phyloP scores from a whole-genome alignment of 2,888 invertebrate genomes.

The Iselma pallidipennis region DNA sequence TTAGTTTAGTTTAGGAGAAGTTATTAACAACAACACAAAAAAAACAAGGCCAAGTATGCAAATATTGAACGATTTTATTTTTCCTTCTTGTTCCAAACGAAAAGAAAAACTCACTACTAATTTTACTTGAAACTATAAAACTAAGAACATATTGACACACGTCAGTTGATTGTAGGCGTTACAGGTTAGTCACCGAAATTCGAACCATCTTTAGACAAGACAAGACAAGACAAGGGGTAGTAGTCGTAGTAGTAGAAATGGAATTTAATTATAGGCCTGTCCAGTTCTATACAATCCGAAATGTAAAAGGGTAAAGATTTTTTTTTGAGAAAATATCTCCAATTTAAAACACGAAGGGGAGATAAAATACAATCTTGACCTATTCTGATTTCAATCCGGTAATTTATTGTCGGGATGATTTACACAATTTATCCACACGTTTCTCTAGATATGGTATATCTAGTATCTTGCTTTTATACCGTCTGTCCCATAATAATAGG shows the following conservation, averaged over 20 bases:
- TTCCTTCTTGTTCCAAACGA: neutral
- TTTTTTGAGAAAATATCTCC: neutral
- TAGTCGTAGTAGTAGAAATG: too few relatives aligned
- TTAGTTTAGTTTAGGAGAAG: too few relatives aligned
- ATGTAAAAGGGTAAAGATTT: neutral
- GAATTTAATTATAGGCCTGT: too few relatives aligned
- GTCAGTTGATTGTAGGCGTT: neutral
- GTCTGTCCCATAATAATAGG: neutral
- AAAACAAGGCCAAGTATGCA: neutral
- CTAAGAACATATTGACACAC: neutral
- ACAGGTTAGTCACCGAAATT: neutral
- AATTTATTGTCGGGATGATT: neutral
- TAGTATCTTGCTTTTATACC: neutral
- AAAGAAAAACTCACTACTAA: neutral
- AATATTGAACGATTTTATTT: neutral
- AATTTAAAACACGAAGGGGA: neutral
- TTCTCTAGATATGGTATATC: neutral
- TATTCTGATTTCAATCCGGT: neutral
- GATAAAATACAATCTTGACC: neutral
- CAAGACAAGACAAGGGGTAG: too few relatives aligned
- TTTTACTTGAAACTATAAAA: neutral
- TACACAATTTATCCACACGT: neutral
- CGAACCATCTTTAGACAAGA: neutral
- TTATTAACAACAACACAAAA: neutral
- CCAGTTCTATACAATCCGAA: too few relatives aligned